Conservation (phyloP, 1,140 invertebrate genomes). For the Chrysomallon squamiferum region DNA sequence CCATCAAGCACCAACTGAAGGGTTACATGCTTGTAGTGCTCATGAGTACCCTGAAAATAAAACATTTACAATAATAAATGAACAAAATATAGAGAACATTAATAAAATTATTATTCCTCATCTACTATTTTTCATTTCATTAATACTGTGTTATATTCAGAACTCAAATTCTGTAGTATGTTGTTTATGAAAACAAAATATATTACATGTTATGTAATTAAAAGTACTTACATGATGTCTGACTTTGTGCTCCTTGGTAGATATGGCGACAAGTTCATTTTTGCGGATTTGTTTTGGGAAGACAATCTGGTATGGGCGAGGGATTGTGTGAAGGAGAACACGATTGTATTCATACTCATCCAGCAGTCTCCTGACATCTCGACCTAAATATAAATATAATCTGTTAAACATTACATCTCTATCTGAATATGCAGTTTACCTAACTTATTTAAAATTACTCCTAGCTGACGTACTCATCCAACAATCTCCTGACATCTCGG, state of each 20-base stretch:
- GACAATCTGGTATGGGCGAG: conserved; percentile 35
- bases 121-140: too few species aligned
- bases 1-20: conserved; percentile 36
- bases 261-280: conserved; percentile 27
- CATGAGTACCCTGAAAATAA: conserved; percentile 41
- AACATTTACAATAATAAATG: conserved; percentile 1
- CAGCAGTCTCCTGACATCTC: conserved; percentile 20
- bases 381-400: conserved; percentile 7
- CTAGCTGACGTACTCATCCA: background rate
- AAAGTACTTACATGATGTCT: conserved; percentile 48
- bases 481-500: background rate
- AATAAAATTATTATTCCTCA: too few species aligned
- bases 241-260: conserved; percentile 35
- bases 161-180: too few species aligned
- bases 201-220: too few species aligned
- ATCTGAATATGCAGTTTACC: too few species aligned
- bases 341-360: conserved; percentile 35
- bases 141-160: too few species aligned
- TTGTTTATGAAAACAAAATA: too few species aligned
- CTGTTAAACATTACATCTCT: background rate
- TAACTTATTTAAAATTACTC: background rate
- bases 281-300: conserved; percentile 38
- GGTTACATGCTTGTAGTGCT: conserved; percentile 45
- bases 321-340: conserved; percentile 32
- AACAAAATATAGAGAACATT: too few species aligned